Evolutionary conservation across 2,888 invertebrate genomes (phyloP).

Genomic region (Andrena bicolor): DNA sequence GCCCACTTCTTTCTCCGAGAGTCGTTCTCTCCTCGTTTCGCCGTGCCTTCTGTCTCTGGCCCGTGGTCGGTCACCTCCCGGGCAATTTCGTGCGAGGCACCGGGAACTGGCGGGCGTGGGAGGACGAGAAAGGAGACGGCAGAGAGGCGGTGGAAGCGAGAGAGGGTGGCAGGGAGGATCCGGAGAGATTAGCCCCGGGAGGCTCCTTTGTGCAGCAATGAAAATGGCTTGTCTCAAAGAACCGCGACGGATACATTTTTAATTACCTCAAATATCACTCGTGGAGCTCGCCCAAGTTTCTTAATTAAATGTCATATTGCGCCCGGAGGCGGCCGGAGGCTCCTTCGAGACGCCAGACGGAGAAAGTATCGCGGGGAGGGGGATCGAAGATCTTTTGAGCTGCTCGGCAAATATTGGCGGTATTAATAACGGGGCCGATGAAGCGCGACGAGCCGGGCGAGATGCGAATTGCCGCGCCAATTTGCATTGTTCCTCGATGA

Average conservation of each 20-base stretch:
- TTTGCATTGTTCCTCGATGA: slow-evolving; percentile 54
- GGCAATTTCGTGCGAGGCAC: slow-evolving; percentile 67
- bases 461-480: slow-evolving; percentile 51
- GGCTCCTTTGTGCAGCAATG: slow-evolving; percentile 81
- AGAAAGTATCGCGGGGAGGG: slow-evolving; percentile 24
- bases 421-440: slow-evolving; percentile 58
- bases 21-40: slow-evolving; percentile 9
- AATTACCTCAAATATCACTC: slow-evolving; percentile 84
- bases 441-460: slow-evolving; percentile 39
- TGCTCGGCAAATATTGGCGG: slow-evolving; percentile 55
- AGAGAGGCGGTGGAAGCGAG: slow-evolving; percentile 58
- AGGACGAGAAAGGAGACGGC: slow-evolving; percentile 49
- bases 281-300: slow-evolving; percentile 76
- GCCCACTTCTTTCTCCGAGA: background rate
- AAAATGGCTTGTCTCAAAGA: slow-evolving; percentile 83
- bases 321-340: slow-evolving; percentile 68
- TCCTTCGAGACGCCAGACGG: slow-evolving; percentile 19
- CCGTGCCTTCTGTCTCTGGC: slow-evolving; percentile 34
- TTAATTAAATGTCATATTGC: slow-evolving; percentile 84
- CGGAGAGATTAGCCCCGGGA: slow-evolving; percentile 80
- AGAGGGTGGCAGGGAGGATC: slow-evolving; percentile 48
- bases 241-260: slow-evolving; percentile 84
- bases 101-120: slow-evolving; percentile 31
- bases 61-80: slow-evolving; percentile 60
- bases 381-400: slow-evolving; percentile 42